phyloP scores from a whole-genome alignment of 64 coral and sea anemone species.

The Dendrophyllia cribrosa region DNA sequence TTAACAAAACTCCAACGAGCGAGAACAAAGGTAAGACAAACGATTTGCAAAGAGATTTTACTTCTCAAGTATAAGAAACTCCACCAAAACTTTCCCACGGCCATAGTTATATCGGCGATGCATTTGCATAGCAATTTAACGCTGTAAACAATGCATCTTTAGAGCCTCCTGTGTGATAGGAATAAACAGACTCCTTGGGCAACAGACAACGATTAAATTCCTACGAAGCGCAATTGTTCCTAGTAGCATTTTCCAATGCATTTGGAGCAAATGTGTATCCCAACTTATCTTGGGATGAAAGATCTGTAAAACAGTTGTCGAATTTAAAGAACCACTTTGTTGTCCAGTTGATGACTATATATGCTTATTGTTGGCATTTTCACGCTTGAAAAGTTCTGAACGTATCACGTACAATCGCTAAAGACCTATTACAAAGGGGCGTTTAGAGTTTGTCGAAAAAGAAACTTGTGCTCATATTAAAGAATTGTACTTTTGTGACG shows the following conservation, averaged over 20 bases:
- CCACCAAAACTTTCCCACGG: constrained; percentile 30
- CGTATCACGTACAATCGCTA: no score
- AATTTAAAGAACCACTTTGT: not conserved
- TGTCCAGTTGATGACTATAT: not conserved
- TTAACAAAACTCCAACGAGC: not conserved
- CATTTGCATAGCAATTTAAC: constrained; percentile 26
- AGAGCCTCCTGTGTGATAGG: not conserved
- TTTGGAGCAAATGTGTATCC: not conserved
- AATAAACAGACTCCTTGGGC: not conserved
- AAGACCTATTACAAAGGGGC: not conserved
- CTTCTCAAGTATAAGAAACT: not conserved
- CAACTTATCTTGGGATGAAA: not conserved
- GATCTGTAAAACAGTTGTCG: not conserved
- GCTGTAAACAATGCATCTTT: constrained; percentile 14
- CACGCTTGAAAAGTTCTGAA: constrained; percentile 30
- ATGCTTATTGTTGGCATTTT: constrained; percentile 28
- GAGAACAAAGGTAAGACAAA: not conserved
- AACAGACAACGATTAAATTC: not conserved
- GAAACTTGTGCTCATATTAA: not conserved
- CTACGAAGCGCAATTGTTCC: not conserved
- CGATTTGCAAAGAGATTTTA: no score
- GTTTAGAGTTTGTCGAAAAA: not conserved
- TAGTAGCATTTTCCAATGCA: not conserved
- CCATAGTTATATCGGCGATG: not conserved
- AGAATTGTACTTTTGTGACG: not conserved